Conservation (phyloP, 64 coral and sea anemone species). For the Montipora foliosa region DNA sequence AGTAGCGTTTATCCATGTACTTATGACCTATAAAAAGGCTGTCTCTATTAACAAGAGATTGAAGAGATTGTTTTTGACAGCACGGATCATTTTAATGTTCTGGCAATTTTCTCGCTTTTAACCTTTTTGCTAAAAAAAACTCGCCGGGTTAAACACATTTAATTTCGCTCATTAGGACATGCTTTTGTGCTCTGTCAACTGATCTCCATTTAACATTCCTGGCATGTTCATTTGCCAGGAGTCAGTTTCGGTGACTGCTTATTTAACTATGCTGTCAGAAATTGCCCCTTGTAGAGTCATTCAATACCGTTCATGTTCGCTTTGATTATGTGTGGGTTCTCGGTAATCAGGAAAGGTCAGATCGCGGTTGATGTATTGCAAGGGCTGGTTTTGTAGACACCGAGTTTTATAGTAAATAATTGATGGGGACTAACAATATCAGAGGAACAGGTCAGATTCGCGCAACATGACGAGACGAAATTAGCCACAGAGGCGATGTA, state of each 20-base stretch:
- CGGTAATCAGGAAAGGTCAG: conserved; percentile 34
- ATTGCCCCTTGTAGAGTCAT: not conserved
- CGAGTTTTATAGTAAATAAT: no score
- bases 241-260: not conserved
- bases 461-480: no score
- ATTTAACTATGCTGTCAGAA: not conserved
- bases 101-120: not conserved
- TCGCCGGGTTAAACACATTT: no score
- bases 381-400: no score
- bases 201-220: conserved; percentile 17
- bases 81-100: not conserved
- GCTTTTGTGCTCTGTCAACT: conserved; percentile 1
- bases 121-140: not conserved
- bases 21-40: not conserved
- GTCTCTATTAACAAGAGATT: not conserved
- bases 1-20: not conserved
- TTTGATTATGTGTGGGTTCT: not conserved
- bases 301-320: not conserved
- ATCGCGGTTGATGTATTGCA: not conserved
- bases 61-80: not conserved
- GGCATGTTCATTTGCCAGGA: conserved; percentile 10
- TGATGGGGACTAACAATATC: no score
- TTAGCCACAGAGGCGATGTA: no score
- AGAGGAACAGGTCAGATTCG: no score
- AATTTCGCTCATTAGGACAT: not conserved